A percentile compares a stretch with the other conserved stretches of the same genome.
Conservation (phyloP, 2,888 invertebrate genomes). For the Hesperia comma region DNA sequence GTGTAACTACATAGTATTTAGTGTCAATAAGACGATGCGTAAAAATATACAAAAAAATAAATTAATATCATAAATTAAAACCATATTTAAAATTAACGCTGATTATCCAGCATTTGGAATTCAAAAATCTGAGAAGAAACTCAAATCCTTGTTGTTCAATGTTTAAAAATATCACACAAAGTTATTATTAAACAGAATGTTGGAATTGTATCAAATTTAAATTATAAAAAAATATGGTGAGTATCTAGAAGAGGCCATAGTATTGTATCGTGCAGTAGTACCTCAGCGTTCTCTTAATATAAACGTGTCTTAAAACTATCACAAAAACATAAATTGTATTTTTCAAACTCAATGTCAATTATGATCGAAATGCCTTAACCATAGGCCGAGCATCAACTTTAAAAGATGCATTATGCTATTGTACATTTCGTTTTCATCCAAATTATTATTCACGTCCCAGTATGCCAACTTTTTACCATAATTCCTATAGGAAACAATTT, state of each 20-base stretch:
- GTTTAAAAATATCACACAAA: conserved; percentile 10
- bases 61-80: conserved; percentile 19
- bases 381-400: conserved; percentile 75
- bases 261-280: conserved; percentile 2
- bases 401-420: conserved; percentile 69
- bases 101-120: background rate
- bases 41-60: conserved; percentile 23
- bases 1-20: conserved; percentile 14
- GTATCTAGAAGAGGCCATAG: conserved; percentile 16
- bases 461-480: conserved; percentile 61
- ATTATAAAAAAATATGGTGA: conserved; percentile 7
- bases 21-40: conserved; percentile 16
- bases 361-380: conserved; percentile 78
- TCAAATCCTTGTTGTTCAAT: background rate
- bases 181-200: conserved; percentile 10
- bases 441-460: conserved; percentile 71
- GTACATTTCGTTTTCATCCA: conserved; percentile 70
- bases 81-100: conserved; percentile 19
- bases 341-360: conserved; percentile 46
- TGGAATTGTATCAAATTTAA: background rate
- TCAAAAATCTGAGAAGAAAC: conserved; percentile 1
- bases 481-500: conserved; percentile 57
- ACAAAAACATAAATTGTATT: conserved; percentile 27
- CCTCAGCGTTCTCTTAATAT: conserved; percentile 8
- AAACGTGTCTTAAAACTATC: conserved; percentile 27